Evolutionary conservation across 2,888 invertebrate genomes (phyloP).

Genomic region (Andrena camellia): DNA sequence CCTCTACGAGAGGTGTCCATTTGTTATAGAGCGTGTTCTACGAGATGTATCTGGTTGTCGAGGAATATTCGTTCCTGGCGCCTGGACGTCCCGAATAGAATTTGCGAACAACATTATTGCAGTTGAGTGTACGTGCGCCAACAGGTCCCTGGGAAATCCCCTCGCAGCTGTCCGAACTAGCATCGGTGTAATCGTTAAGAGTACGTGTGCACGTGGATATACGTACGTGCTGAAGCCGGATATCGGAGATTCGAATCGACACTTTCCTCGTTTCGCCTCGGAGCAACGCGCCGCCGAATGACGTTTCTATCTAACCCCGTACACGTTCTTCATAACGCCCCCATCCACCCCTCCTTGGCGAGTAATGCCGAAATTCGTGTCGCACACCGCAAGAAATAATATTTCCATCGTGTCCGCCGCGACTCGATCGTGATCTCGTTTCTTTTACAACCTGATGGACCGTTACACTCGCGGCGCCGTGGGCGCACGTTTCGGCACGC

Average conservation of each 20-base stretch:
- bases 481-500: slow-evolving; percentile 1
- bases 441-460: neutral
- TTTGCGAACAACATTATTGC: slow-evolving; percentile 34
- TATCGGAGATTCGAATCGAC: slow-evolving; percentile 63
- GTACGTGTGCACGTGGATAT: slow-evolving; percentile 24
- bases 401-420: slow-evolving; percentile 19
- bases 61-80: slow-evolving; percentile 11
- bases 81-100: slow-evolving; percentile 25
- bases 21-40: neutral
- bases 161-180: slow-evolving; percentile 22
- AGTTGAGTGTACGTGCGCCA: slow-evolving; percentile 17
- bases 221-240: slow-evolving; percentile 39
- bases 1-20: neutral
- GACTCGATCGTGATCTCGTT: slow-evolving; percentile 17
- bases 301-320: slow-evolving; percentile 54
- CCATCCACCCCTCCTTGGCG: neutral
- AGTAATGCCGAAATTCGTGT: slow-evolving; percentile 39
- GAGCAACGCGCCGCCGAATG: slow-evolving; percentile 44
- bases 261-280: slow-evolving; percentile 48
- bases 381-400: slow-evolving; percentile 32
- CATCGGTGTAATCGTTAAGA: slow-evolving; percentile 38
- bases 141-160: slow-evolving; percentile 33
- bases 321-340: slow-evolving; percentile 23
- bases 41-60: slow-evolving; percentile 3
- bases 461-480: neutral